These are phyloP conservation scores for Lasioglossum marginatum DNA, from an alignment of 2,888 invertebrate species.

Conservation along the genomic window DNA sequence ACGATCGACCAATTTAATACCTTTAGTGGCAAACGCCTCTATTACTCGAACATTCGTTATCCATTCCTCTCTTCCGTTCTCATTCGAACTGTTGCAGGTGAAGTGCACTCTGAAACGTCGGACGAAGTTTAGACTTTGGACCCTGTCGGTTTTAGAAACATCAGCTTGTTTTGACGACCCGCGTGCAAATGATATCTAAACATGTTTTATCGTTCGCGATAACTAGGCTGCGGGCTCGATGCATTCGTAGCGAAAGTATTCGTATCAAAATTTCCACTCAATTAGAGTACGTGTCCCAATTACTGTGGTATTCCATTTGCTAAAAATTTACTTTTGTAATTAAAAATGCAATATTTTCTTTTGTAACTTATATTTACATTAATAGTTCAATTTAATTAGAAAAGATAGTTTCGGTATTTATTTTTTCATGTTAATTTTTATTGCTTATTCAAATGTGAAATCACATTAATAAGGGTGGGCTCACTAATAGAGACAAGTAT, in stretches of 20 bases:
- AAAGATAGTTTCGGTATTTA: no score
- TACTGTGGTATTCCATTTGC: no score
- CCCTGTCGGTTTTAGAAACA: background rate
- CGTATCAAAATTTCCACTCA: no score
- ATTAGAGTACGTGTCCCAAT: no score
- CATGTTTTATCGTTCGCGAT: background rate
- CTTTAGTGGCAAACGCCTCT: background rate
- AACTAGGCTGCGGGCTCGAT: background rate
- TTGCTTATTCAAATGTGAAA: no score
- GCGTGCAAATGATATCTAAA: background rate
- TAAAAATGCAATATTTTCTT: no score
- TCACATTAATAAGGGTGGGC: no score
- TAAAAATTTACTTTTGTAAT: no score
- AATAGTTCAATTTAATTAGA: no score
- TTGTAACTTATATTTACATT: no score
- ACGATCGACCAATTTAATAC: conserved; percentile 17
- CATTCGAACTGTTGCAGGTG: background rate
- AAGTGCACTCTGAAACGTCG: background rate
- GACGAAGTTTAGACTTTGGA: background rate
- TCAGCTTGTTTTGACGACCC: background rate
- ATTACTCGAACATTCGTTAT: conserved; percentile 1
- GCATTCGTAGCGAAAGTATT: background rate
- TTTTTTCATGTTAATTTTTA: no score
- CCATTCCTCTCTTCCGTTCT: background rate
- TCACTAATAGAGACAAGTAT: no score